Percentiles rank a stretch among this genome's conserved stretches.
Evolutionary conservation across 2,113 vertebrate species (phyloP).

Genomic region (Erythrocebus patas): DNA sequence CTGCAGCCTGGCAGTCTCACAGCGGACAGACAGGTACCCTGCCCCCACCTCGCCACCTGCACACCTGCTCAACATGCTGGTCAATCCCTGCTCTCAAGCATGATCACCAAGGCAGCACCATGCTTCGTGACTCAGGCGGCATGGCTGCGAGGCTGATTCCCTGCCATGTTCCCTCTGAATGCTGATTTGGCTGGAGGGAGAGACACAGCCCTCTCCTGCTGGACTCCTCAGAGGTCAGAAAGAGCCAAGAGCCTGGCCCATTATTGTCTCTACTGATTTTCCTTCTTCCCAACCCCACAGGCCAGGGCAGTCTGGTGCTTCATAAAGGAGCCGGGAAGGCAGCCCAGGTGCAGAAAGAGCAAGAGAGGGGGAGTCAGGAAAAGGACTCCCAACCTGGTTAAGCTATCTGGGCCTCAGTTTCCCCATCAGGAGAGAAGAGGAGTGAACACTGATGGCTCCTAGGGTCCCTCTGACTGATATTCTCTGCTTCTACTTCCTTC

Average conservation of each 20-base stretch:
- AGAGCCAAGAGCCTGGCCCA: not conserved
- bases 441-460: not conserved
- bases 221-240: not conserved
- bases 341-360: not conserved
- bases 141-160: not conserved
- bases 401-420: not conserved
- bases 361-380: not conserved
- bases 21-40: not conserved
- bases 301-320: not conserved
- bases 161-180: not conserved
- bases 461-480: not conserved
- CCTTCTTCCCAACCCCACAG: not conserved
- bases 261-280: not conserved
- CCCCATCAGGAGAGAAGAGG: not conserved
- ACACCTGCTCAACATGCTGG: not conserved
- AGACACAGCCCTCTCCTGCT: not conserved
- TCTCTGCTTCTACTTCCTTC: not conserved
- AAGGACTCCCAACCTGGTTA: not conserved
- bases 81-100: not conserved
- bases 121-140: not conserved
- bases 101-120: not conserved
- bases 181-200: not conserved
- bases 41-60: fast-evolving
- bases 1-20: not conserved
- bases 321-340: not conserved